Conservation (phyloP, 2,888 invertebrate species). For the Lutraria lutraria region DNA sequence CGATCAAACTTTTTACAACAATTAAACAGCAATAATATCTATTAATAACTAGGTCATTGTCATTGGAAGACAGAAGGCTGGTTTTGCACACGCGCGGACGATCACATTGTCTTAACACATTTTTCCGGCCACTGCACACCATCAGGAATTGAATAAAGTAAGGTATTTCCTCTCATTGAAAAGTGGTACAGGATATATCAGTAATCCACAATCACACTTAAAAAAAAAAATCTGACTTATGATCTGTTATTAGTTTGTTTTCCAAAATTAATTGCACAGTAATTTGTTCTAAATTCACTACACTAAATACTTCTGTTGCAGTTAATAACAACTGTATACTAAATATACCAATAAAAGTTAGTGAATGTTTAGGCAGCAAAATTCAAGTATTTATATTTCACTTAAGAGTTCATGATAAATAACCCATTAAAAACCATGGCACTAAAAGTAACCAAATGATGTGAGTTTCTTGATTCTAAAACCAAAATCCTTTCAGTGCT, state of each 20-base stretch:
- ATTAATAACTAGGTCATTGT: constrained; percentile 30
- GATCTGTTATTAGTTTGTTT: background rate
- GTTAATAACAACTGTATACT: background rate
- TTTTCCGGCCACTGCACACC: constrained; percentile 47
- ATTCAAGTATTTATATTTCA: background rate
- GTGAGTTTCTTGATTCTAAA: background rate
- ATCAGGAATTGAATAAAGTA: constrained; percentile 34
- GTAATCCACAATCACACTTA: background rate
- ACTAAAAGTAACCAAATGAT: background rate
- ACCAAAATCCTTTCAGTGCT: background rate
- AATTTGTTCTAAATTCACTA: background rate
- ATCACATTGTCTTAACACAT: constrained; percentile 30
- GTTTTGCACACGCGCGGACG: background rate
- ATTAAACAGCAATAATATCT: background rate
- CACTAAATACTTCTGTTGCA: background rate
- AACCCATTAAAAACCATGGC: background rate
- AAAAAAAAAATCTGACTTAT: background rate
- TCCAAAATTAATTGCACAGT: background rate
- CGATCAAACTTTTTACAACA: constrained; percentile 17
- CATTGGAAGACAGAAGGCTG: constrained; percentile 7
- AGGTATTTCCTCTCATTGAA: background rate
- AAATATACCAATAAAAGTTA: background rate
- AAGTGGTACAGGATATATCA: background rate
- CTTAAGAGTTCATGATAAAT: constrained; percentile 8
- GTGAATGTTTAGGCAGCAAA: background rate